These are phyloP conservation scores for Macrobrachium rosenbergii DNA, from an alignment of 1,140 invertebrate genomes.

Conservation along the genomic window DNA sequence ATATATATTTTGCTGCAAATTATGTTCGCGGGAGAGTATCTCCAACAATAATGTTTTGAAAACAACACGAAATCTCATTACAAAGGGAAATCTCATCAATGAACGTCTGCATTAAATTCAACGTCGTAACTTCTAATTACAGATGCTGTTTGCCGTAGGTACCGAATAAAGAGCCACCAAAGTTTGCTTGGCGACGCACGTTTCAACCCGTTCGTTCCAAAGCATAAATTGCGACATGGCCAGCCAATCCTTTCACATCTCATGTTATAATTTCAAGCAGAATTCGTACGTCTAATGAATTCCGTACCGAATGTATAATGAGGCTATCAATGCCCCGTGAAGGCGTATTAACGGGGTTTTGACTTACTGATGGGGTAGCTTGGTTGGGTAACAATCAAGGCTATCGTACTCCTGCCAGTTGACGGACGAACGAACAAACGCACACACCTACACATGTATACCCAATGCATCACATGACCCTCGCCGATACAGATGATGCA, in stretches of 20 bases:
- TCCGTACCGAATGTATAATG: too few species aligned
- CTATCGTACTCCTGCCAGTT: too few species aligned
- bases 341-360: too few species aligned
- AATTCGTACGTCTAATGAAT: neutral
- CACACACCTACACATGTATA: too few species aligned
- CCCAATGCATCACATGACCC: too few species aligned
- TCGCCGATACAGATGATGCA: too few species aligned
- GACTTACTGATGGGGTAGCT: too few species aligned
- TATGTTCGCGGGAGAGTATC: neutral
- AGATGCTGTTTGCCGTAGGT: too few species aligned
- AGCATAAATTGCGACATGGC: slow-evolving; percentile 15
- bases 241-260: neutral
- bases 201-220: slow-evolving; percentile 42
- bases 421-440: too few species aligned
- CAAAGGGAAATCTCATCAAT: neutral
- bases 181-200: neutral
- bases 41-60: neutral
- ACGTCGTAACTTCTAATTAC: neutral
- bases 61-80: neutral
- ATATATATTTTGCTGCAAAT: slow-evolving; percentile 13
- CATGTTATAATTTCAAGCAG: neutral
- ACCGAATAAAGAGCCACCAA: too few species aligned
- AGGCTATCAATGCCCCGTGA: too few species aligned
- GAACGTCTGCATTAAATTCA: neutral
- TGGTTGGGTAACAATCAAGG: too few species aligned